Conservation (phyloP, 2,888 invertebrate genomes). For the Galerucella calmariensis region DNA sequence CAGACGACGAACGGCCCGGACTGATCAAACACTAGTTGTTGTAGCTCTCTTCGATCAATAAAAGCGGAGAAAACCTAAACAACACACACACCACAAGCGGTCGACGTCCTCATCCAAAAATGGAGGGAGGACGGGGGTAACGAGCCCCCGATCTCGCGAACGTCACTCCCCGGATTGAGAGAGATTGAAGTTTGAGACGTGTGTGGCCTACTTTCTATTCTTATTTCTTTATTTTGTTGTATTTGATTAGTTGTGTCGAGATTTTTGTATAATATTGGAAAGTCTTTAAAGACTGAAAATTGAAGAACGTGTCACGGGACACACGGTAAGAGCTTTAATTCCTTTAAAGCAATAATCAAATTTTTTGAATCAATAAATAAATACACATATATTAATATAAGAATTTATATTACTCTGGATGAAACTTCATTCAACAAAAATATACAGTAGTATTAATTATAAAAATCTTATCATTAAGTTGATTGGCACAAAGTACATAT, state of each 20-base stretch:
- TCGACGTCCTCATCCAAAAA: constrained; percentile 45
- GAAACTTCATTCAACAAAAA: too few relatives aligned
- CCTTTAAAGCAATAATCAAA: too few relatives aligned
- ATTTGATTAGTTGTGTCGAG: not conserved
- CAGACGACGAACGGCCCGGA: constrained; percentile 51
- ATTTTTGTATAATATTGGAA: too few relatives aligned
- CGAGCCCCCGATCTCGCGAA: constrained; percentile 36
- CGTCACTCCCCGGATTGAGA: constrained; percentile 25
- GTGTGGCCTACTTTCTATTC: constrained; percentile 8
- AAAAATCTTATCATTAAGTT: too few relatives aligned
- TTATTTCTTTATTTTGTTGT: not conserved
- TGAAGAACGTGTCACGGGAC: too few relatives aligned
- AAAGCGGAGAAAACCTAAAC: constrained; percentile 55
- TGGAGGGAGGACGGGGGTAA: constrained; percentile 13
- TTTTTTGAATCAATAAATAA: too few relatives aligned
- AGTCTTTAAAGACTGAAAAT: too few relatives aligned
- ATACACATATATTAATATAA: too few relatives aligned
- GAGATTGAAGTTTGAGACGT: constrained; percentile 10
- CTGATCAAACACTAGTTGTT: constrained; percentile 55
- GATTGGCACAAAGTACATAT: too few relatives aligned
- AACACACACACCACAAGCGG: constrained; percentile 54
- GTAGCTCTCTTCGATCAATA: constrained; percentile 55
- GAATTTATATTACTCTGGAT: too few relatives aligned
- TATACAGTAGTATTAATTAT: too few relatives aligned
- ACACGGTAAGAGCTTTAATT: too few relatives aligned